Evolutionary conservation across 2,113 vertebrate species (phyloP).

Genomic region (Nerophis ophidion): DNA sequence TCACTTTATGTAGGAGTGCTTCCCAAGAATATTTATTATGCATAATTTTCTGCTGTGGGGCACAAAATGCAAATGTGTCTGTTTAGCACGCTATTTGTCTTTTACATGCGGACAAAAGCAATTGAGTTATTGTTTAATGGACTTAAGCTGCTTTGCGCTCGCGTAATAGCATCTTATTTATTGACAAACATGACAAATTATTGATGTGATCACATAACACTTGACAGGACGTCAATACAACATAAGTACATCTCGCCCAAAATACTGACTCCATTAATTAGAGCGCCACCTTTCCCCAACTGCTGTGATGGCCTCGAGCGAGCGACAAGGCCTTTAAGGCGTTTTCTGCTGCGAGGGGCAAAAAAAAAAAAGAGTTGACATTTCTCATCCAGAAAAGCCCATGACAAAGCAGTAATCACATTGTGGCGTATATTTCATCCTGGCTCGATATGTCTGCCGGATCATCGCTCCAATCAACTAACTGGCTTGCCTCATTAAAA

Average conservation of each 20-base stretch:
- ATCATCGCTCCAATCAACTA: slow-evolving; percentile 49
- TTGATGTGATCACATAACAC: not conserved
- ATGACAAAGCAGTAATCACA: slow-evolving; percentile 43
- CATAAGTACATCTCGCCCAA: not conserved
- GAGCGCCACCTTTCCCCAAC: slow-evolving; percentile 3
- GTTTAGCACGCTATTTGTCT: not conserved
- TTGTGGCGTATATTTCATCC: slow-evolving; percentile 26
- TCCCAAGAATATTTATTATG: slow-evolving; percentile 1
- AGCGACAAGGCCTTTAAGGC: not conserved
- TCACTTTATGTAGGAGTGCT: not conserved
- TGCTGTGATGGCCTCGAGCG: not conserved
- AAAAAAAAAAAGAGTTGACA: not conserved
- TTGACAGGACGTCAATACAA: not conserved
- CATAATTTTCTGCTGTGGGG: not conserved
- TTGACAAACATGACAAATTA: slow-evolving; percentile 3
- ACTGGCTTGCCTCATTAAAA: slow-evolving; percentile 31
- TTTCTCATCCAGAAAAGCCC: slow-evolving; percentile 22
- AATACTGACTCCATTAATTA: slow-evolving; percentile 7
- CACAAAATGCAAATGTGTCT: not conserved
- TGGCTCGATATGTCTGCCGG: slow-evolving; percentile 28
- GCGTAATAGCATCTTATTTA: not conserved
- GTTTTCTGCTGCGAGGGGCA: slow-evolving; percentile 20
- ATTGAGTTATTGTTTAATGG: slow-evolving; percentile 1
- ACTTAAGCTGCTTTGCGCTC: not conserved
- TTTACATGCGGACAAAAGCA: too few relatives aligned